Evolutionary conservation across 2,113 vertebrate genomes (phyloP), one percentile per base, ranked within the genome.

Genomic region (Calyptomena viridis): DNA sequence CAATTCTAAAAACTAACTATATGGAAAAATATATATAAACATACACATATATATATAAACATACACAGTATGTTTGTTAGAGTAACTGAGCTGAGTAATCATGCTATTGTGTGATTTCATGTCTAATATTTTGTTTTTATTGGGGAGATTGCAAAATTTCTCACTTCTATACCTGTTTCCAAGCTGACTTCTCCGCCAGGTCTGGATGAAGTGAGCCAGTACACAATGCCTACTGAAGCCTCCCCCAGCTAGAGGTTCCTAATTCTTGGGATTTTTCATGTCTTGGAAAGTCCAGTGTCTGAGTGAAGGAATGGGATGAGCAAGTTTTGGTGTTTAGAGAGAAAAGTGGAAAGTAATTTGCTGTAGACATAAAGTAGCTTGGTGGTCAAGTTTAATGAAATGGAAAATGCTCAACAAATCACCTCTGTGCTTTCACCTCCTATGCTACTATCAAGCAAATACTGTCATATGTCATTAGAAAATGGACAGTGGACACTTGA

Each of bases 211-310:
- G 53, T 4, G 0, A 67, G 37, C 4, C 3, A 1, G 12, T 76
- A n/a, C 5, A 25, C 9, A 37, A 7, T 63, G 39, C 30, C 63
- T 69, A 2, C 7, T 67, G 39, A 90, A 59, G 14, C 47, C 39
- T 8, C 1, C 7, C 3, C 12, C 2, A 37, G 19, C 0, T 1
- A 87, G 24, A 76, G 3, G 21, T 44, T 81, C n/a, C 6, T 20
- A 33, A 40, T 84, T 67, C 27, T 39, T 74, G 42, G 15, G 5
- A 5, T 60, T 40, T n/a, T 94, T 82, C 13, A 16, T 64, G 53
- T 64, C 53, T 84, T 11, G 3, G 27, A 14, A 78, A 52, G 40
- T 35, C 46, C 25, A 68, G 27, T 56, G 24, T 44, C 24, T 81
- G 30, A 66, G 25, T 39, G 37, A 39, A 94, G 33, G 20, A 87